Conservation (phyloP, 2,888 invertebrate species). For the Teinopalpus imperialis region DNA sequence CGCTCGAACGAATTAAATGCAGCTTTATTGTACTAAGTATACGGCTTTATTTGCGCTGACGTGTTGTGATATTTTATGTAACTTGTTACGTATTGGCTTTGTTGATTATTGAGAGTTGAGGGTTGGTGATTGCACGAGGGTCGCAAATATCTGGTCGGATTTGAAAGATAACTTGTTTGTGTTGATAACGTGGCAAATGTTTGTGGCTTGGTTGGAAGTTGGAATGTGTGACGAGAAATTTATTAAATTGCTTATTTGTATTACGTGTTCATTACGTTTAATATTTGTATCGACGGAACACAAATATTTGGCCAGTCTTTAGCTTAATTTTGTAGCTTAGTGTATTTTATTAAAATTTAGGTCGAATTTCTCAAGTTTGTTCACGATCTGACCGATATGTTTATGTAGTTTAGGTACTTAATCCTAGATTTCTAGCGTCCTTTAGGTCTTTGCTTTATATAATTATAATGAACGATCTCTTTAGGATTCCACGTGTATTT, state of each 20-base stretch:
- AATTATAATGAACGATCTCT: slow-evolving; percentile 19
- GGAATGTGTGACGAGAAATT: slow-evolving; percentile 6
- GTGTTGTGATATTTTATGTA: slow-evolving; percentile 69
- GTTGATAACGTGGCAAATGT: slow-evolving; percentile 1
- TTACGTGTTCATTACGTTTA: neutral
- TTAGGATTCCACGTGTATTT: slow-evolving; percentile 14
- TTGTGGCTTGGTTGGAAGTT: slow-evolving; percentile 5
- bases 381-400: slow-evolving; percentile 39
- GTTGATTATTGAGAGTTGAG: slow-evolving; percentile 16
- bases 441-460: slow-evolving; percentile 13
- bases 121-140: slow-evolving; percentile 9
- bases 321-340: slow-evolving; percentile 23
- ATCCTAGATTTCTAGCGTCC: slow-evolving; percentile 29
- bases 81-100: slow-evolving; percentile 27
- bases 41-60: slow-evolving; percentile 67
- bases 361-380: slow-evolving; percentile 36
- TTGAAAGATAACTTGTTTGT: no score
- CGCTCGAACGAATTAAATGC: slow-evolving; percentile 28
- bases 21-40: slow-evolving; percentile 43
- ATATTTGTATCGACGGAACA: neutral
- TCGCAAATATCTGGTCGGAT: slow-evolving; percentile 1
- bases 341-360: slow-evolving; percentile 34
- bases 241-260: slow-evolving; percentile 1
- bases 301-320: slow-evolving; percentile 20
- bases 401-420: slow-evolving; percentile 43